phyloP scores from a whole-genome alignment of 2,113 vertebrate species.

The Erinaceus europaeus region DNA sequence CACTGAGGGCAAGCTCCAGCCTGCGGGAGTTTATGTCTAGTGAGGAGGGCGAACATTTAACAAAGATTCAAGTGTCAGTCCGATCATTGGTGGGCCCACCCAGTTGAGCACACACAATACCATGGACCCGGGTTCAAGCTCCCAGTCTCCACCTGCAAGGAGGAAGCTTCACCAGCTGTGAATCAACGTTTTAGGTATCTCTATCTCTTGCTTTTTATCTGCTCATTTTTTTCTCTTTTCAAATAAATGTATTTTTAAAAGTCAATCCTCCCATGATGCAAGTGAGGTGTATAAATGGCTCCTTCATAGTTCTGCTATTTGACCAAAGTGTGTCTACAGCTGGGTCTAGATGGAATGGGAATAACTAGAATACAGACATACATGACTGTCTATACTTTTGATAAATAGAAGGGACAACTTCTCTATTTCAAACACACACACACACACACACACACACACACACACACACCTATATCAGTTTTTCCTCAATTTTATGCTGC shows the following conservation, averaged over 20 bases:
- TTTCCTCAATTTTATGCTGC: background rate
- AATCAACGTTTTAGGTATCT: too few species aligned
- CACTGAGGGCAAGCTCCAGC: background rate
- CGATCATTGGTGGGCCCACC: too few species aligned
- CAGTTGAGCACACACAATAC: too few species aligned
- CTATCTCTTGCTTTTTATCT: too few species aligned
- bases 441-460: background rate
- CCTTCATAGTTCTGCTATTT: background rate
- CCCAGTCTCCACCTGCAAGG: too few species aligned
- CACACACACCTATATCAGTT: background rate
- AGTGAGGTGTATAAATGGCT: background rate
- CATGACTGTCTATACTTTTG: background rate
- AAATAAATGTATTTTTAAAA: too few species aligned
- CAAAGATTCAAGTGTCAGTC: background rate
- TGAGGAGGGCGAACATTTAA: background rate
- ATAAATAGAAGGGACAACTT: background rate
- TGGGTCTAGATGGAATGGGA: background rate
- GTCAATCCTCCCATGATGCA: background rate
- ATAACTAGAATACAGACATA: background rate
- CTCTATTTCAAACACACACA: background rate
- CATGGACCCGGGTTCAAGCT: too few species aligned
- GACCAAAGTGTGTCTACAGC: background rate
- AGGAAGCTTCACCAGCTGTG: too few species aligned
- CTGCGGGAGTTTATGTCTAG: background rate
- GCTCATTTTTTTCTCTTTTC: too few species aligned